phyloP scores from a whole-genome alignment of 1,140 invertebrate genomes.

The Agrypnia vestita region DNA sequence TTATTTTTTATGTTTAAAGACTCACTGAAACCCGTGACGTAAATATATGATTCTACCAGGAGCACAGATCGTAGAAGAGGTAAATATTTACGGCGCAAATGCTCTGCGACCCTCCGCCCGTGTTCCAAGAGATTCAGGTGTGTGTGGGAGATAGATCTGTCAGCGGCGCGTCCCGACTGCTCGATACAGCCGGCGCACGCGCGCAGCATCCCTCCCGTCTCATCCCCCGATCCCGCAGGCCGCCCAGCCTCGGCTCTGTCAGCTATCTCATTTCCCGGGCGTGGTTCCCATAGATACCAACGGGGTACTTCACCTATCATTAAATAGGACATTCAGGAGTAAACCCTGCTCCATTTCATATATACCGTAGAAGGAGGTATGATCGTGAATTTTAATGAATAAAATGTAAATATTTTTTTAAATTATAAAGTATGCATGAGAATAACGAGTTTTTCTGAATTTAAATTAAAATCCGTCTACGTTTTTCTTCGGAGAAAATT shows the following conservation, averaged over 20 bases:
- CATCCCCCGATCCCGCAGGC: not conserved
- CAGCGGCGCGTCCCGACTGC: conserved; percentile 49
- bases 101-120: conserved; percentile 8
- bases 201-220: conserved; percentile 20
- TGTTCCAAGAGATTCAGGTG: not conserved
- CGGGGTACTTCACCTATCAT: not conserved
- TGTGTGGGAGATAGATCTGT: conserved; percentile 47
- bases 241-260: not conserved
- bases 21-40: no score
- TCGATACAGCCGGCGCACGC: conserved; percentile 55
- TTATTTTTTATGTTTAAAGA: no score
- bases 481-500: no score
- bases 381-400: no score
- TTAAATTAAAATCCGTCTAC: no score
- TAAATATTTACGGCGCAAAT: conserved; percentile 40
- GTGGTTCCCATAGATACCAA: conserved; percentile 27
- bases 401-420: no score
- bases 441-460: no score
- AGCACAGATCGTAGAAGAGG: conserved; percentile 15
- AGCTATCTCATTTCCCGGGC: conserved; percentile 19
- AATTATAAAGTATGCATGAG: no score
- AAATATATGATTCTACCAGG: not conserved
- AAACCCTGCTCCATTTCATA: no score
- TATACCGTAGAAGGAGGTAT: no score
- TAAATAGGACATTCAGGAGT: no score